These are phyloP conservation scores for Calliopum simillimum DNA, from an alignment of 2,888 invertebrate genomes.

Conservation along the genomic window DNA sequence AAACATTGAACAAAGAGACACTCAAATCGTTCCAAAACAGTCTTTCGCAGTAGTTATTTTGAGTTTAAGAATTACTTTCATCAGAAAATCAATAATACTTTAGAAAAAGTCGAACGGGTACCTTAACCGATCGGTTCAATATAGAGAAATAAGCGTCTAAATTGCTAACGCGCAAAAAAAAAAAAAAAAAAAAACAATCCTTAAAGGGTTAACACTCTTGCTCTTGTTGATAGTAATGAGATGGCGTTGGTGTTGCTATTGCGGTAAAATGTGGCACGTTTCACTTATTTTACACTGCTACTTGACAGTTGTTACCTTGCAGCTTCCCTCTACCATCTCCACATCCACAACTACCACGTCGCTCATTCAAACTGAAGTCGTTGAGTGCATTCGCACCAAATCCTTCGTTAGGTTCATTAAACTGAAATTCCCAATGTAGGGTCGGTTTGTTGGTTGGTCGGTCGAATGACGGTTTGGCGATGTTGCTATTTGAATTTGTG, in stretches of 20 bases:
- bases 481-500: too few relatives aligned
- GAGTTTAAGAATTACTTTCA: too few relatives aligned
- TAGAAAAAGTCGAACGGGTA: too few relatives aligned
- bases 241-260: neutral
- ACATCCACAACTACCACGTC: too few relatives aligned
- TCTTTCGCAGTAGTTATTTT: too few relatives aligned
- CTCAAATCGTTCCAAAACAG: too few relatives aligned
- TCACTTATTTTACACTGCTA: conserved; percentile 12
- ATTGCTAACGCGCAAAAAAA: too few relatives aligned
- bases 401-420: conserved; percentile 30
- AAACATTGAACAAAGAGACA: too few relatives aligned
- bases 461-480: conserved; percentile 1
- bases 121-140: too few relatives aligned
- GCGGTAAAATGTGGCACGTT: neutral
- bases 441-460: neutral
- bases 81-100: too few relatives aligned
- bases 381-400: conserved; percentile 12
- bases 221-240: neutral
- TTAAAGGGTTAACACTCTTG: neutral
- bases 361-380: neutral
- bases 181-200: too few relatives aligned
- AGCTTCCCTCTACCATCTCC: neutral
- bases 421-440: conserved; percentile 10
- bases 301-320: conserved; percentile 15
- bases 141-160: too few relatives aligned